phyloP scores from a whole-genome alignment of 1,140 invertebrate species.

The Zophobas morio region DNA sequence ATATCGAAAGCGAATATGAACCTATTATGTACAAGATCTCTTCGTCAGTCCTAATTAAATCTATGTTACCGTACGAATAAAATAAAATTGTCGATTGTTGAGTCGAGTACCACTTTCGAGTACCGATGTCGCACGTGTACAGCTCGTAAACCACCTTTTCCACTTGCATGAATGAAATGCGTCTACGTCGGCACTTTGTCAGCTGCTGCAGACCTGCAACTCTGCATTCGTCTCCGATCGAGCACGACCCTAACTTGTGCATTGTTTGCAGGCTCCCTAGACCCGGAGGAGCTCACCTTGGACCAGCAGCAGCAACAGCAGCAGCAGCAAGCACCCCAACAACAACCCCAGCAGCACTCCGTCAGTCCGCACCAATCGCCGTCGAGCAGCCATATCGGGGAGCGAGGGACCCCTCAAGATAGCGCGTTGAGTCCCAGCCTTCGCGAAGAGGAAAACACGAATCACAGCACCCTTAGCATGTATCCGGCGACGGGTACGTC shows the following conservation, averaged over 20 bases:
- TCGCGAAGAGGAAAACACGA: conserved; percentile 82
- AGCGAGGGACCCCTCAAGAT: conserved; percentile 68
- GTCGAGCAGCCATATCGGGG: conserved; percentile 61
- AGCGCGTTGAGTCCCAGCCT: conserved; percentile 70
- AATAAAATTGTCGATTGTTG: no score
- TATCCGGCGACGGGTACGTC: conserved; percentile 68
- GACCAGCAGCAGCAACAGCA: conserved; percentile 68
- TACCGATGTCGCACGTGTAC: no score
- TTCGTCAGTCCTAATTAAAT: no score
- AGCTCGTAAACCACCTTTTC: neutral
- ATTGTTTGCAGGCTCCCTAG: conserved; percentile 79
- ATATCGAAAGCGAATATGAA: no score
- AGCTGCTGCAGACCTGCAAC: conserved; percentile 29
- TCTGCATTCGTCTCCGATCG: conserved; percentile 15
- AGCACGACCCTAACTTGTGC: conserved; percentile 27
- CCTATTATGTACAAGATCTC: no score
- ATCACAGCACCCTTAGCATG: conserved; percentile 77
- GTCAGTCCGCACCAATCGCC: conserved; percentile 63
- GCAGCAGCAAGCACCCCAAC: conserved; percentile 50
- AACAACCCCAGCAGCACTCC: conserved; percentile 62
- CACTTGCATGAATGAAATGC: conserved; percentile 4
- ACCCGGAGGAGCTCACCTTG: conserved; percentile 82
- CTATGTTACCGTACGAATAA: no score
- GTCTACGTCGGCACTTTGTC: conserved; percentile 33
- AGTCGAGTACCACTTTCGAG: no score